A percentile compares a stretch with the other conserved stretches of the same genome.
Evolutionary conservation across 2,888 invertebrate species (phyloP).

Genomic region (Odontothrips loti): DNA sequence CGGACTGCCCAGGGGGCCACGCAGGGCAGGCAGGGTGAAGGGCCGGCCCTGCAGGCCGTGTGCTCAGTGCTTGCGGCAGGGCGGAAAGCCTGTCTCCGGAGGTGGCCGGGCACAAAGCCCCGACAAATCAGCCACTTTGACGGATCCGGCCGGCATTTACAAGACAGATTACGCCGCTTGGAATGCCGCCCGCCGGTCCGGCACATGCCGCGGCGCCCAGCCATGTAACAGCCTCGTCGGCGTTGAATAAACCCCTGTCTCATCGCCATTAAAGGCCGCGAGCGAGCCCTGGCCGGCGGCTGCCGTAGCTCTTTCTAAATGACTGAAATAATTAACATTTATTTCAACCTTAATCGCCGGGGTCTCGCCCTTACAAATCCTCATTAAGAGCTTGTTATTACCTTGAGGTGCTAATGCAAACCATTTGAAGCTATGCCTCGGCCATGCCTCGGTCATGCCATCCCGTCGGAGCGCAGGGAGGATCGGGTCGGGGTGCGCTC

Average conservation of each 20-base stretch:
- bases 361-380: conserved; percentile 12
- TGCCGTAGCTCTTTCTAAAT: conserved; percentile 11
- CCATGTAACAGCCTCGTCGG: not conserved
- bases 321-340: conserved; percentile 23
- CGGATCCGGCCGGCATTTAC: too few species aligned
- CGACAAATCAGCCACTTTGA: too few species aligned
- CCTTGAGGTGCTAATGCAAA: conserved; percentile 18
- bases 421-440: not conserved
- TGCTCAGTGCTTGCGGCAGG: too few species aligned
- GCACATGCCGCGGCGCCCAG: too few species aligned
- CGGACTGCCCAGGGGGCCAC: too few species aligned
- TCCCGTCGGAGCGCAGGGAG: not conserved
- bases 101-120: too few species aligned
- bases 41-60: too few species aligned
- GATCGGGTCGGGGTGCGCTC: not conserved
- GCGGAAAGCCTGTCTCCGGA: too few species aligned
- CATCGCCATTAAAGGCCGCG: conserved; percentile 17
- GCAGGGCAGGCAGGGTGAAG: too few species aligned
- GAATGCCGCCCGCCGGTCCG: too few species aligned
- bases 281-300: not conserved
- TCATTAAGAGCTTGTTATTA: conserved; percentile 17
- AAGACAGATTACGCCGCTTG: too few species aligned
- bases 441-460: not conserved
- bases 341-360: conserved; percentile 16
- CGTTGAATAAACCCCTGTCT: not conserved